Evolutionary conservation across 2,888 invertebrate species (phyloP), one percentile per base, ranked within the genome.

Genomic region (Ophioninae sp.): DNA sequence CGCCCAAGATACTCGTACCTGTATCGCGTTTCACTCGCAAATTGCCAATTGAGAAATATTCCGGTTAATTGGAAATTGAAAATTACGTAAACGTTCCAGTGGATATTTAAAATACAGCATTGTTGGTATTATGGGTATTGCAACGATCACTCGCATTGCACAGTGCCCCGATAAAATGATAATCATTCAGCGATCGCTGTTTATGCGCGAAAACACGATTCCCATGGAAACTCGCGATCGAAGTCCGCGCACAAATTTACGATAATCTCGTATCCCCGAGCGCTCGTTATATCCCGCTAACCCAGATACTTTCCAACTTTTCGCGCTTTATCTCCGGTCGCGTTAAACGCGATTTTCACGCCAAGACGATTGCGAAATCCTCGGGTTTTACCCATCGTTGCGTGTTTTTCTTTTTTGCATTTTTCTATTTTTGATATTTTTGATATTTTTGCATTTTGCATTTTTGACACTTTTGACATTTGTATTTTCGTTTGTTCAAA

Each of bases 401-500:
- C 41, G 10, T 39, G 10, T 13, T 21, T 56, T 56, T 17, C 7
- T 64, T 56, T 10, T 41, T 39, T 39, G 7, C 50, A 37, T 76
- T 61, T 76, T 72, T 76, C 56, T 20, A 62, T 30, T 79, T 79
- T 69, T 69, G 68, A 68, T 74, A 82, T 62, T n/a, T 17, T 64
- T 17, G 17, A 7, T 64, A 39, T 10, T 41, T 30, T 30, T 3
- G 30, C 44, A 23, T 68, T 68, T 50, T 50, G 23, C n/a, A n/a
- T n/a, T n/a, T n/a, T 39, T 39, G 7, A 50, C 21, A 72, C 50
- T 76, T 72, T 50, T 68, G 21, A 10, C 83, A 50, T 68, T 64
- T 56, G 65, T 64, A 37, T 50, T 68, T 73, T 70, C 64, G 70
- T 81, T 74, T 61, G 72, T 56, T 83, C 84, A 65, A 77, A 86